Base-by-base conservation (phyloP, 2,797 vertebrate species). In the Adelosebastes latens region DNA sequence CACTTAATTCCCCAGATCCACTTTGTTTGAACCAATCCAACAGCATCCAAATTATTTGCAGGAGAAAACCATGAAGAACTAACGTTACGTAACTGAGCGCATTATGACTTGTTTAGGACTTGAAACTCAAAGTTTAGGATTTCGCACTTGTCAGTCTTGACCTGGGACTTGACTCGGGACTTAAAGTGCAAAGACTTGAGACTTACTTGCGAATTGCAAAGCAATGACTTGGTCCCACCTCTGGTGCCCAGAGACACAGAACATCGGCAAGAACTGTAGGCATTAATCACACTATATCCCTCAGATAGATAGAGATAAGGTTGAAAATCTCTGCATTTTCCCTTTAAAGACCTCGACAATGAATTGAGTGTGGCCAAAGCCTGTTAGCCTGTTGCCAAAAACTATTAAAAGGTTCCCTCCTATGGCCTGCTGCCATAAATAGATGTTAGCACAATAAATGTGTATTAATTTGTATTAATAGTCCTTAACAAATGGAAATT, bases 391-490 rank as follows among this genome's bases (percentile, higher is more conserved):
- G 58, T 11, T 69, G 25, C 27, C 59, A 68, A 24, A 69, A 68
- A 13, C 16, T 46, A 27, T 25, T 53, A 61, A 46, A 46, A 75
- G 0, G 39, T 42, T 31, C 49, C 31, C 29, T 63, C 20, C 14
- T 36, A 53, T 10, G 31, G 29, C n/a, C 69, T 22, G 12, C 18
- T 72, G 61, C 32, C 16, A 42, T 73, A n/a, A 66, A 76, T 46
- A 75, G 46, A 65, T 14, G 24, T 78, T 69, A 79, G 52, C 16
- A 24, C 62, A 64, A 49, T 5, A 68, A 77, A 70, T 46, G 31
- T 32, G 14, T 53, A 29, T 64, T 42, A 39, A 77, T 71, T 27
- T 59, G 52, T 1, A 71, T 27, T 39, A 58, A 64, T n/a, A 53
- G 4, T 53, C 18, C 34, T 53, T 8, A 55, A 29, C 22, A 79